Evolutionary conservation across 2,797 vertebrate species (phyloP).

Genomic region (Momotus momota): DNA sequence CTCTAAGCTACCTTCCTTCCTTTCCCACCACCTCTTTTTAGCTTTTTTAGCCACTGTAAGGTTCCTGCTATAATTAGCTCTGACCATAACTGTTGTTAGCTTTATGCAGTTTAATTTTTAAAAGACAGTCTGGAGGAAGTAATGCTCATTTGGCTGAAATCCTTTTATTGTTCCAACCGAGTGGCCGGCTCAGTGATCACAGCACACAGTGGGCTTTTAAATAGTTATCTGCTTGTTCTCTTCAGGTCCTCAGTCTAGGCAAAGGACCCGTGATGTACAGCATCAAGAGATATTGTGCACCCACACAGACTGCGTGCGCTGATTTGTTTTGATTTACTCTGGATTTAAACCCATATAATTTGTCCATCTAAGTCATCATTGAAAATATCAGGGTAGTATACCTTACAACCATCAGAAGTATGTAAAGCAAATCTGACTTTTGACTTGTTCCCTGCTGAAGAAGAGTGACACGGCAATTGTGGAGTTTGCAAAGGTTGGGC

Average conservation of each 20-base stretch:
- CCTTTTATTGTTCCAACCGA: constrained; percentile 45
- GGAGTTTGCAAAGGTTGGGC: not conserved
- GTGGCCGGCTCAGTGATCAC: not conserved
- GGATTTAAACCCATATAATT: not conserved
- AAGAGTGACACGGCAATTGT: not conserved
- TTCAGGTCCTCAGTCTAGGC: not conserved
- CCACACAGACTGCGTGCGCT: rapidly evolving
- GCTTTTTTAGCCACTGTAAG: not conserved
- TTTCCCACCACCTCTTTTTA: constrained; percentile 30
- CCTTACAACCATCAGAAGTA: not conserved
- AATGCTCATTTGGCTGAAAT: constrained; percentile 50
- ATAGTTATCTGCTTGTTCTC: not conserved
- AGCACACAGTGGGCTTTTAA: not conserved
- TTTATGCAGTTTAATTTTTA: constrained; percentile 56
- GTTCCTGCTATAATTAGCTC: constrained; percentile 39
- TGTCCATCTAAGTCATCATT: not conserved
- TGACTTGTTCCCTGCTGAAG: not conserved
- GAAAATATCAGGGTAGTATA: not conserved
- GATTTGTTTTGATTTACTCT: not conserved
- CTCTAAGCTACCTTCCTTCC: constrained; percentile 40
- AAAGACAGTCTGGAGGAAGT: constrained; percentile 42
- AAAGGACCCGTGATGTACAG: not conserved
- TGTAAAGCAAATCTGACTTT: not conserved
- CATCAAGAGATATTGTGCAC: not conserved
- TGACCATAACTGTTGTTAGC: constrained; percentile 23